Evolutionary conservation across 2,113 vertebrate genomes (phyloP).

Genomic region (Micronycteris hirsuta): DNA sequence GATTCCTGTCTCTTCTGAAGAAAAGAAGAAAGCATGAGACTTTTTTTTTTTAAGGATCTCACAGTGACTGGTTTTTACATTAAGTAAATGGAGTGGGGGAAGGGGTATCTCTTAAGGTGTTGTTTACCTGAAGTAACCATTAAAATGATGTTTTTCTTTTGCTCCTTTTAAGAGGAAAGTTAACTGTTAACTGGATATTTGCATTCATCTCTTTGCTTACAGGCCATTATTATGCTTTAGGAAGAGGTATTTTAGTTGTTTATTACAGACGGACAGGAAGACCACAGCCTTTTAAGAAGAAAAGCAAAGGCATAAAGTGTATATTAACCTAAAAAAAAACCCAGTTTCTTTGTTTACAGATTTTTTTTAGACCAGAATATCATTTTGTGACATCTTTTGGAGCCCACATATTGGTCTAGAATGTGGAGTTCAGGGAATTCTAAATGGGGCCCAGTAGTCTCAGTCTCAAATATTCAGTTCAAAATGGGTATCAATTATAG

Average conservation of each 20-base stretch:
- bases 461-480: constrained; percentile 75
- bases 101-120: background rate
- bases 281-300: constrained; percentile 58
- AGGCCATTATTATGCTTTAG: constrained; percentile 30
- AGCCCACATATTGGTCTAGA: constrained; percentile 58
- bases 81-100: background rate
- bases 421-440: constrained; percentile 59
- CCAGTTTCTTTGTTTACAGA: constrained; percentile 78
- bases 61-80: constrained; percentile 41
- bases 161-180: constrained; percentile 66
- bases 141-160: constrained; percentile 25
- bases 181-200: constrained; percentile 62
- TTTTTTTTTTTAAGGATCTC: background rate
- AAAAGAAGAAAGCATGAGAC: constrained; percentile 51
- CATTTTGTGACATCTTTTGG: constrained; percentile 69
- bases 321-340: constrained; percentile 54
- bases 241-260: constrained; percentile 63
- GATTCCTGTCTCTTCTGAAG: constrained; percentile 56
- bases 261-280: constrained; percentile 15
- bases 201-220: constrained; percentile 45
- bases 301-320: constrained; percentile 70
- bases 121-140: constrained; percentile 46
- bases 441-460: constrained; percentile 70
- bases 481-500: constrained; percentile 85
- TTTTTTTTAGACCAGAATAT: constrained; percentile 58